phyloP scores from a whole-genome alignment of 53 echinoderm and acorn worm species.

The Paracentrotus lividus region DNA sequence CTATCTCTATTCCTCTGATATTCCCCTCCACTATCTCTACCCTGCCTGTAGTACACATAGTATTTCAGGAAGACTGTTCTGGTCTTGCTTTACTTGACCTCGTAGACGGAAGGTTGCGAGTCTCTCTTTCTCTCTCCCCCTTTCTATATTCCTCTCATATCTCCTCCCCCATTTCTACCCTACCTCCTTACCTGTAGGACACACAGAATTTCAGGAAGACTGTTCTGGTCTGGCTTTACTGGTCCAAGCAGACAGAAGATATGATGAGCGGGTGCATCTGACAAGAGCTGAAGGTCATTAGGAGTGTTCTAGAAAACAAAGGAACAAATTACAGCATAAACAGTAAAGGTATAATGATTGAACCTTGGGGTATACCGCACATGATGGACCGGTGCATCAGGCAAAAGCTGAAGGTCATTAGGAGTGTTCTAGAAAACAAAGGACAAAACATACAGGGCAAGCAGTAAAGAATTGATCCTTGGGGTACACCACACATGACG shows the following conservation, averaged over 20 bases:
- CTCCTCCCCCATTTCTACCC: background rate
- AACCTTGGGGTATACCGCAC: no score
- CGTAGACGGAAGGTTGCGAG: slow-evolving; percentile 84
- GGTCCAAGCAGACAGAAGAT: slow-evolving; percentile 95
- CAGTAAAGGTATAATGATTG: no score
- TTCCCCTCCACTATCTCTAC: background rate
- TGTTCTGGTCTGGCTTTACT: slow-evolving; percentile 93
- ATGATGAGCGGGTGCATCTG: slow-evolving; percentile 98
- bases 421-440: slow-evolving; percentile 86
- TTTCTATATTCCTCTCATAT: background rate
- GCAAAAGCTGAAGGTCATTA: slow-evolving; percentile 94
- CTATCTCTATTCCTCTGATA: background rate
- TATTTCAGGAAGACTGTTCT: slow-evolving; percentile 93
- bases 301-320: slow-evolving; percentile 88
- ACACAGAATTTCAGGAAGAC: slow-evolving; percentile 94
- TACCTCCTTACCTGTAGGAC: slow-evolving; percentile 96
- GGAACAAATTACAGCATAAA: no score
- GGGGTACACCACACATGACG: slow-evolving; percentile 97
- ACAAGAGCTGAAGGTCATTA: slow-evolving; percentile 96
- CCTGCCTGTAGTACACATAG: slow-evolving; percentile 93
- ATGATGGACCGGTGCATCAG: slow-evolving; percentile 97
- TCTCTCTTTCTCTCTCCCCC: background rate
- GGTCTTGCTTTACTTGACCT: slow-evolving; percentile 89
- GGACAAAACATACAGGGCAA: no score
- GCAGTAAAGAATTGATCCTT: no score